Evolutionary conservation across 2,797 vertebrate genomes (phyloP).

Genomic region (Acipenser oxyrinchus): DNA sequence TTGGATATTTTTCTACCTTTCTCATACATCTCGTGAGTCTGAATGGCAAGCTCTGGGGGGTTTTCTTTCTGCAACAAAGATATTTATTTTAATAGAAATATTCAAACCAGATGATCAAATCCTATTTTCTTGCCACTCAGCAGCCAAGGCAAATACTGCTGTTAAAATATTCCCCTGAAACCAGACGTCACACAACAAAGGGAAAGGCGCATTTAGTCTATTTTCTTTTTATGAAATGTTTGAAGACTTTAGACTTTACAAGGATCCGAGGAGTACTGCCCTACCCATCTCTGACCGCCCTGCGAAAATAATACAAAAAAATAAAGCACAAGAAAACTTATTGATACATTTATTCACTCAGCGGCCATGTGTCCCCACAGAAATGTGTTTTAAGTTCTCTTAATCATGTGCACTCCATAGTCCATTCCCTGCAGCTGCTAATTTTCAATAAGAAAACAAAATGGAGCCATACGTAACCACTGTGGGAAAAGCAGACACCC

Average conservation of each 20-base stretch:
- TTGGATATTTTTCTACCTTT: too few species aligned
- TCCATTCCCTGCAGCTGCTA: too few species aligned
- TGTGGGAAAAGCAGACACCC: too few species aligned
- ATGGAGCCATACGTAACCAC: too few species aligned
- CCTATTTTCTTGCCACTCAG: slow-evolving; percentile 28
- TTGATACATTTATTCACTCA: not conserved
- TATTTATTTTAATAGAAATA: too few species aligned
- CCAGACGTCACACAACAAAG: slow-evolving; percentile 30
- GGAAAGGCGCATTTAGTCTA: slow-evolving; percentile 29
- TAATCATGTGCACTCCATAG: not conserved
- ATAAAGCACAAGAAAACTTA: not conserved
- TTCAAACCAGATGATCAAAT: slow-evolving; percentile 31
- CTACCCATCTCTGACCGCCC: slow-evolving; percentile 12
- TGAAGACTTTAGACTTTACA: slow-evolving; percentile 29
- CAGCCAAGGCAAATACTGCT: slow-evolving; percentile 43
- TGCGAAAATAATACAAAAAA: not conserved
- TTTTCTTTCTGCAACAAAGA: too few species aligned
- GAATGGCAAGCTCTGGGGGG: too few species aligned
- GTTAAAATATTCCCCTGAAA: slow-evolving; percentile 37
- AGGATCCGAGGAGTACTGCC: slow-evolving; percentile 14
- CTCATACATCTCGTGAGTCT: too few species aligned
- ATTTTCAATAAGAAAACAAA: too few species aligned
- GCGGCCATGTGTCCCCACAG: not conserved
- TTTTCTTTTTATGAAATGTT: slow-evolving; percentile 34
- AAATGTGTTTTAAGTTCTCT: slow-evolving; percentile 5